Conservation (phyloP, 2,888 invertebrate genomes). For the Chrysotoxum bicinctum region DNA sequence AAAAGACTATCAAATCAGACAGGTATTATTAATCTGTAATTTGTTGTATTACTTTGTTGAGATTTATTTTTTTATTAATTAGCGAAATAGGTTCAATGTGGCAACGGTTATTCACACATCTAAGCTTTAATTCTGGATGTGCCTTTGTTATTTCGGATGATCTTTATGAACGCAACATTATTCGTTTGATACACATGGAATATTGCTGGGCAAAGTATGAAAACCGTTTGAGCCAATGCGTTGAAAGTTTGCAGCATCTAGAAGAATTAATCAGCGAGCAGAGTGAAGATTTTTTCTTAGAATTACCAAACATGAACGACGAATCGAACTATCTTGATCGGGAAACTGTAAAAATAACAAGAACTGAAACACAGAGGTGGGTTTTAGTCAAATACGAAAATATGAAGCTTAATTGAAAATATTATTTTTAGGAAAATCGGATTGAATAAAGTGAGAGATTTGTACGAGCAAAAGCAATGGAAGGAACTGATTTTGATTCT, state of each 20-base stretch:
- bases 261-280: slow-evolving; percentile 74
- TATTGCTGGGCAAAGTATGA: slow-evolving; percentile 83
- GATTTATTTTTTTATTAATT: background rate
- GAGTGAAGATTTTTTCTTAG: slow-evolving; percentile 78
- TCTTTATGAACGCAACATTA: slow-evolving; percentile 82
- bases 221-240: slow-evolving; percentile 82
- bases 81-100: slow-evolving; percentile 73
- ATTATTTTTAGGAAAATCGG: slow-evolving; percentile 82
- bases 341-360: slow-evolving; percentile 82
- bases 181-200: slow-evolving; percentile 83
- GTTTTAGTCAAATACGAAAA: slow-evolving; percentile 12
- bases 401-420: no score
- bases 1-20: slow-evolving; percentile 66
- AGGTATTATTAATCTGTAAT: slow-evolving; percentile 42
- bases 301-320: slow-evolving; percentile 83
- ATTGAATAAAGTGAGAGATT: slow-evolving; percentile 85
- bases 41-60: background rate
- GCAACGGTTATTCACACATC: slow-evolving; percentile 73
- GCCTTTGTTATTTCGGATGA: slow-evolving; percentile 77
- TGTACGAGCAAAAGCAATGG: slow-evolving; percentile 86
- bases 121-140: slow-evolving; percentile 74
- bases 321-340: slow-evolving; percentile 82
- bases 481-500: slow-evolving; percentile 86
- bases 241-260: slow-evolving; percentile 79
- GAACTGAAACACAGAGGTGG: slow-evolving; percentile 83